Percentiles rank a stretch among this genome's conserved stretches.
Conservation (phyloP, 2,888 invertebrate genomes). For the Gortyna flavago region DNA sequence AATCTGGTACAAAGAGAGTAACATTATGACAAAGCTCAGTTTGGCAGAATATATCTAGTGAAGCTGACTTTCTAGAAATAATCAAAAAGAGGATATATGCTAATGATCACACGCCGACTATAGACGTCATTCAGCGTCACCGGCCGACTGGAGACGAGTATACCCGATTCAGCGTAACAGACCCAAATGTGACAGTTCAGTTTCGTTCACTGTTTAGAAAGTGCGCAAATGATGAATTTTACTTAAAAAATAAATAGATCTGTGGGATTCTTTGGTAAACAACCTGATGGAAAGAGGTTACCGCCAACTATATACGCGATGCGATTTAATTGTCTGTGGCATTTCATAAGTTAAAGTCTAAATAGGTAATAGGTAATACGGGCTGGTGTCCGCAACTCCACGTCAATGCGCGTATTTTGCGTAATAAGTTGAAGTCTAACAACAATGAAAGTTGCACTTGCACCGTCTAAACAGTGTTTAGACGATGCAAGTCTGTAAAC, state of each 20-base stretch:
- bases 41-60: background rate
- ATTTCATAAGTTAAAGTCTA: no score
- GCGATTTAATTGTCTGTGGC: no score
- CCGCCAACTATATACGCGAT: background rate
- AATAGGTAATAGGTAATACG: no score
- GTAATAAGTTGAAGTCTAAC: no score
- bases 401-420: no score
- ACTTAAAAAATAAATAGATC: background rate
- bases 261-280: background rate
- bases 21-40: background rate
- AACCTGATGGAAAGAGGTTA: background rate
- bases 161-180: background rate
- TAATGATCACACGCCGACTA: no score
- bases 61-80: background rate
- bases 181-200: background rate
- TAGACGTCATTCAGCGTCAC: background rate
- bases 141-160: background rate
- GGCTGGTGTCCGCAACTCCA: no score
- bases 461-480: no score
- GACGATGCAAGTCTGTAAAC: no score
- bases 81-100: no score
- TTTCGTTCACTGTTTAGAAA: background rate
- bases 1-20: constrained; percentile 8
- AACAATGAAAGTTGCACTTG: no score
- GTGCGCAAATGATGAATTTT: background rate